A percentile compares a stretch with the other conserved stretches of the same genome.
Evolutionary conservation across 2,113 vertebrate species (phyloP).

Genomic region (Urocolius indicus): DNA sequence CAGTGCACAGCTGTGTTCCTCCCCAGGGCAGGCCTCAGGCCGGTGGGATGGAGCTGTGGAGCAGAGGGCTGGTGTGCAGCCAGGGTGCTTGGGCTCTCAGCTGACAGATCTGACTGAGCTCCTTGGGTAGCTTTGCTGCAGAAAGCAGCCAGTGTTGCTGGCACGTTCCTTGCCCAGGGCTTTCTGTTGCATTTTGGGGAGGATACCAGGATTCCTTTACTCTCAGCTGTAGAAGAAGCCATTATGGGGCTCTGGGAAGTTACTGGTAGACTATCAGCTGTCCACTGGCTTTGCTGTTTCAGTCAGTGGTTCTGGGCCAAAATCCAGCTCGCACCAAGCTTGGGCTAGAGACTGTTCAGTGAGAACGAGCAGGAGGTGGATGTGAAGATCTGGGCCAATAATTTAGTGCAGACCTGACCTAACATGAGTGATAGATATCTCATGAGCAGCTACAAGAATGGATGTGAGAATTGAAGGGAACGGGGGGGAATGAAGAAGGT

Average conservation of each 20-base stretch:
- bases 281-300: background rate
- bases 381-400: background rate
- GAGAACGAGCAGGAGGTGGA: background rate
- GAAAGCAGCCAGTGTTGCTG: background rate
- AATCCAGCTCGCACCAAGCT: background rate
- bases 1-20: background rate
- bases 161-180: fast-evolving
- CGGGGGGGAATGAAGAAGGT: background rate
- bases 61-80: background rate
- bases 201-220: background rate
- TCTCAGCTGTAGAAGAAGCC: background rate
- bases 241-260: background rate
- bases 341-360: background rate
- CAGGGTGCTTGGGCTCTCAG: background rate
- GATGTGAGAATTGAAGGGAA: background rate
- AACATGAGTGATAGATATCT: fast-evolving
- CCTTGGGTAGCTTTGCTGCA: background rate
- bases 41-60: background rate
- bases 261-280: background rate
- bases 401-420: background rate
- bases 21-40: fast-evolving
- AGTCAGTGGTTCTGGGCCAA: background rate
- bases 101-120: background rate
- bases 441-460: background rate
- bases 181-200: fast-evolving